These are phyloP conservation scores for Hiodon alosoides DNA, from an alignment of 2,113 vertebrate species.

Conservation along the genomic window DNA sequence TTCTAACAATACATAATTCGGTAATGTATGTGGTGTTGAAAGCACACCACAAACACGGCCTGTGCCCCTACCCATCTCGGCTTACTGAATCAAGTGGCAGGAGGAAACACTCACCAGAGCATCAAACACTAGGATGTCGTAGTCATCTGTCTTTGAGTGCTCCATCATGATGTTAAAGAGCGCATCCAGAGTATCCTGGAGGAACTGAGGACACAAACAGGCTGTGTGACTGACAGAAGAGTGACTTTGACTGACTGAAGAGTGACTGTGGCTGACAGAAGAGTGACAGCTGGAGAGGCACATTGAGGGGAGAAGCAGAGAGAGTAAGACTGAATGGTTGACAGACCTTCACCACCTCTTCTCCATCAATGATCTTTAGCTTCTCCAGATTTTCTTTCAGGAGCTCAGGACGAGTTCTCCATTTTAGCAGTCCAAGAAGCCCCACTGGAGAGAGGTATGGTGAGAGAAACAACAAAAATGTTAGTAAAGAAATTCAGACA, in stretches of 20 bases:
- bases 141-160: slow-evolving; percentile 83
- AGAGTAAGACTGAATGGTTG: neutral
- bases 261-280: neutral
- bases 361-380: slow-evolving; percentile 92
- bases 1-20: too few species aligned
- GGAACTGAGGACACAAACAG: slow-evolving; percentile 64
- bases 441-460: slow-evolving; percentile 67
- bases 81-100: neutral
- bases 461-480: neutral
- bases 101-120: slow-evolving; percentile 78
- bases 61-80: neutral
- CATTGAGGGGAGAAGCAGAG: neutral
- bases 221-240: neutral
- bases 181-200: slow-evolving; percentile 91
- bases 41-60: neutral
- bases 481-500: neutral
- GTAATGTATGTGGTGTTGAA: neutral
- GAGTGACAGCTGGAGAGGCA: neutral
- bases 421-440: slow-evolving; percentile 87
- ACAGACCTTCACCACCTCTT: slow-evolving; percentile 93
- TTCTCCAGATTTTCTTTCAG: slow-evolving; percentile 89
- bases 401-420: slow-evolving; percentile 86
- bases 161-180: slow-evolving; percentile 99
- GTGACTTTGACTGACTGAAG: neutral
- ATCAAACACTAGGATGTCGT: slow-evolving; percentile 96